phyloP scores from a whole-genome alignment of 37 sponge, comb jelly and placozoan species.

The Agelas oroides region DNA sequence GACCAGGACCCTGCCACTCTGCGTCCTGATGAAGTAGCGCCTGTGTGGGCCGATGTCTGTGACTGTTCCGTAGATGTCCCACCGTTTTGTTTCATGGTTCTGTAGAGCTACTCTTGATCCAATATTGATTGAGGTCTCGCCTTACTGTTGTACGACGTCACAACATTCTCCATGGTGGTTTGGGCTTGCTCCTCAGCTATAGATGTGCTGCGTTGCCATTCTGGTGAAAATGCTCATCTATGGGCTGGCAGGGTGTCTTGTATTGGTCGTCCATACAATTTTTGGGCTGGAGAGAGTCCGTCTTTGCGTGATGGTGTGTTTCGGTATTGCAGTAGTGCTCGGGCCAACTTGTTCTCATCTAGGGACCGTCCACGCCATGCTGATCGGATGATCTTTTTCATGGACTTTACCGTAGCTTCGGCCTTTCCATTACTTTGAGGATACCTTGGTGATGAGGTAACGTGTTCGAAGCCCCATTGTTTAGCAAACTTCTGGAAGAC shows the following conservation, averaged over 20 bases:
- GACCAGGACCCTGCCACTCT: conserved; percentile 11
- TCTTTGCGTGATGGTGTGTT: conserved; percentile 21
- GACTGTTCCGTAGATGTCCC: too few relatives aligned
- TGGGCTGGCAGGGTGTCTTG: conserved; percentile 20
- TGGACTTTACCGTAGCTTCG: too few relatives aligned
- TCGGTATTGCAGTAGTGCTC: conserved; percentile 17
- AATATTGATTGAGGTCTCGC: neutral
- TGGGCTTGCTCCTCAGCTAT: neutral
- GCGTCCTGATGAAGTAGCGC: conserved; percentile 9
- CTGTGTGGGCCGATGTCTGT: conserved; percentile 13
- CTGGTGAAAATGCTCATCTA: neutral
- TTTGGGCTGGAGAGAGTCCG: too few relatives aligned
- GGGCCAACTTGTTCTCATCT: neutral
- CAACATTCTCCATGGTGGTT: neutral
- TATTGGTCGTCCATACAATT: too few relatives aligned
- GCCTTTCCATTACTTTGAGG: conserved; percentile 28
- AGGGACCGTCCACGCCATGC: neutral
- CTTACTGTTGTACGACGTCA: neutral
- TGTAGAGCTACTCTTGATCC: neutral
- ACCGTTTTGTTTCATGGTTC: neutral
- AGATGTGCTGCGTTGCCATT: conserved; percentile 1
- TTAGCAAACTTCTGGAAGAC: conserved; percentile 12
- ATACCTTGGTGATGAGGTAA: neutral
- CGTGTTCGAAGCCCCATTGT: conserved; percentile 10
- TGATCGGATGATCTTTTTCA: conserved; percentile 31